Conservation (phyloP, 64 coral and sea anemone species). For the Porites lutea region DNA sequence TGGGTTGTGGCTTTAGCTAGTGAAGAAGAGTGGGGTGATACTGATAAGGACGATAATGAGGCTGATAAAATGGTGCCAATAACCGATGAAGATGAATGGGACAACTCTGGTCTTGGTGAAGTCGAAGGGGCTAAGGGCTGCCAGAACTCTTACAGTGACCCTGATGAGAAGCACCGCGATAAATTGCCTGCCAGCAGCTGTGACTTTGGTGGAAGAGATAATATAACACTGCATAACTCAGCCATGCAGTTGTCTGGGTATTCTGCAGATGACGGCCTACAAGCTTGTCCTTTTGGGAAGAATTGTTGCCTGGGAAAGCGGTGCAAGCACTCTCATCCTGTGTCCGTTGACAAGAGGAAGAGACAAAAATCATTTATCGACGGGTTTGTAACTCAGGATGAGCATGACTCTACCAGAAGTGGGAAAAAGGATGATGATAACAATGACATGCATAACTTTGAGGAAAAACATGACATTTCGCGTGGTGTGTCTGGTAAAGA, state of each 20-base stretch:
- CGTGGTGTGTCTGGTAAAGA: background rate
- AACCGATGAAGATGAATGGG: background rate
- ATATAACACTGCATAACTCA: background rate
- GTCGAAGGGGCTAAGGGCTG: background rate
- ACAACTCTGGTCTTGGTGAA: background rate
- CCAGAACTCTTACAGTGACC: background rate
- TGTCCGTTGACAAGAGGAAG: background rate
- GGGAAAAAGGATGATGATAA: background rate
- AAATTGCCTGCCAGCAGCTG: background rate
- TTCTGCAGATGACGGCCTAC: background rate
- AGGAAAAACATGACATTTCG: background rate
- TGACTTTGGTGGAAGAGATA: background rate
- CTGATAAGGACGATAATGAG: background rate
- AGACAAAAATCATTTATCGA: background rate
- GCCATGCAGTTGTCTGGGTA: background rate
- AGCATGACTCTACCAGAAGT: background rate
- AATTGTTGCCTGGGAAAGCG: slow-evolving; percentile 46
- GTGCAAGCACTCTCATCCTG: slow-evolving; percentile 22
- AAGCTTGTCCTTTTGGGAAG: slow-evolving; percentile 34
- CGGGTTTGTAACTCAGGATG: background rate
- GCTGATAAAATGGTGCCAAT: background rate
- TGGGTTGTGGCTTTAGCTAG: background rate
- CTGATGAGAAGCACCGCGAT: background rate
- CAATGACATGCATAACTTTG: background rate
- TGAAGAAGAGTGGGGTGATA: background rate